phyloP scores from a whole-genome alignment of 1,140 invertebrate species.

The Palaemon carinicauda region DNA sequence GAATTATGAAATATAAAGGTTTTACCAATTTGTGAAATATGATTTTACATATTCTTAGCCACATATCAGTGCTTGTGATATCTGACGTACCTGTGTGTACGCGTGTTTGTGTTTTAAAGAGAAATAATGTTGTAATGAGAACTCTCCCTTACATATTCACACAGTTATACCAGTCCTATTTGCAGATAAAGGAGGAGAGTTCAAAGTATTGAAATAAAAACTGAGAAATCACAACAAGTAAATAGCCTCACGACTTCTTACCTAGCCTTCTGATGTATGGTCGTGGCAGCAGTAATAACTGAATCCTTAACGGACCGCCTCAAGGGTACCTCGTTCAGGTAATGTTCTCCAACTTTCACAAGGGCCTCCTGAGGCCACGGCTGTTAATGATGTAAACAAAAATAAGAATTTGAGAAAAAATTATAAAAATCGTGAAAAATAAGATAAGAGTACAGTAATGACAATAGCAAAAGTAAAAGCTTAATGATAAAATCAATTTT shows the following conservation, averaged over 20 bases:
- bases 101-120: too few species aligned
- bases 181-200: too few species aligned
- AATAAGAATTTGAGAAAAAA: slow-evolving; percentile 64
- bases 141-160: too few species aligned
- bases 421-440: background rate
- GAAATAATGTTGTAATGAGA: too few species aligned
- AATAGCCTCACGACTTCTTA: slow-evolving; percentile 57
- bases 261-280: slow-evolving; percentile 82
- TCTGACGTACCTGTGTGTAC: too few species aligned
- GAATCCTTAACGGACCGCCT: slow-evolving; percentile 74
- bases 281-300: slow-evolving; percentile 82
- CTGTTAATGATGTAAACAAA: slow-evolving; percentile 97
- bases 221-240: slow-evolving; percentile 71
- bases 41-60: too few species aligned
- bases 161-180: too few species aligned
- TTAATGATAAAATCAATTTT: too few species aligned
- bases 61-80: too few species aligned
- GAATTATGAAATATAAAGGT: too few species aligned
- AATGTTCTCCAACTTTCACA: slow-evolving; percentile 85
- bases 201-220: too few species aligned
- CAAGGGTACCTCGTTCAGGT: slow-evolving; percentile 72
- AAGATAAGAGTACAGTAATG: background rate
- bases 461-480: background rate
- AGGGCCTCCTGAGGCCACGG: slow-evolving; percentile 93
- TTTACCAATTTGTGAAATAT: too few species aligned